Percentiles rank a stretch among this genome's conserved stretches.
These are phyloP conservation scores for Psococerastis gibbosa DNA, from an alignment of 2,888 invertebrate species.

Conservation along the genomic window DNA sequence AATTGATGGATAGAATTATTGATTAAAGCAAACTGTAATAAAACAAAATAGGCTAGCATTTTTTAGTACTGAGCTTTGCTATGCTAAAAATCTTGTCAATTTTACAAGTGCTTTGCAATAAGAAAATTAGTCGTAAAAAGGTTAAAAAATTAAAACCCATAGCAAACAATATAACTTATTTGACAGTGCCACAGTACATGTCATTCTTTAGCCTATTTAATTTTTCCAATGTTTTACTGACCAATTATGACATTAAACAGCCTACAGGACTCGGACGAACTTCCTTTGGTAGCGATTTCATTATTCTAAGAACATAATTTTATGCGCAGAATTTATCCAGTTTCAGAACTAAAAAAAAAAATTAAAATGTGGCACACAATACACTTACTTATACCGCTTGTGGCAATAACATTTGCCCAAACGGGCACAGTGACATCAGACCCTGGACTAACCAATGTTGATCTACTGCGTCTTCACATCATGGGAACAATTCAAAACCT, in stretches of 20 bases:
- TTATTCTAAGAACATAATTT: background rate
- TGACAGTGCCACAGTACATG: too few species aligned
- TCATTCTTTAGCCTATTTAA: too few species aligned
- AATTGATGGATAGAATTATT: too few species aligned
- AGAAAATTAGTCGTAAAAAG: background rate
- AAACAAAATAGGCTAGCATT: too few species aligned
- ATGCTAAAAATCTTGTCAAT: too few species aligned
- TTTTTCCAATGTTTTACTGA: too few species aligned
- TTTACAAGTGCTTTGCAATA: too few species aligned
- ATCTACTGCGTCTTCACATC: background rate
- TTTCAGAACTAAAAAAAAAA: slow-evolving; percentile 13
- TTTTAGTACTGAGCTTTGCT: too few species aligned
- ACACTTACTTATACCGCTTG: slow-evolving; percentile 15
- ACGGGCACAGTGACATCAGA: slow-evolving; percentile 22
- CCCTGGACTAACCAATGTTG: slow-evolving; percentile 8
- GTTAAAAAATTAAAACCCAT: background rate
- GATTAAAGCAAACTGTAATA: too few species aligned
- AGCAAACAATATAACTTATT: background rate
- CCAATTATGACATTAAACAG: too few species aligned
- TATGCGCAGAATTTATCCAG: slow-evolving; percentile 6
- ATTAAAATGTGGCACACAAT: background rate
- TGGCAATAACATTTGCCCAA: slow-evolving; percentile 11
- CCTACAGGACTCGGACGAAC: too few species aligned
- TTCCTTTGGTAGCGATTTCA: too few species aligned
- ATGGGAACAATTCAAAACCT: slow-evolving; percentile 33